Percentiles rank a stretch among this genome's conserved stretches.
These are phyloP conservation scores for Scophthalmus maximus DNA, from an alignment of 2,113 vertebrate species.

Conservation along the genomic window DNA sequence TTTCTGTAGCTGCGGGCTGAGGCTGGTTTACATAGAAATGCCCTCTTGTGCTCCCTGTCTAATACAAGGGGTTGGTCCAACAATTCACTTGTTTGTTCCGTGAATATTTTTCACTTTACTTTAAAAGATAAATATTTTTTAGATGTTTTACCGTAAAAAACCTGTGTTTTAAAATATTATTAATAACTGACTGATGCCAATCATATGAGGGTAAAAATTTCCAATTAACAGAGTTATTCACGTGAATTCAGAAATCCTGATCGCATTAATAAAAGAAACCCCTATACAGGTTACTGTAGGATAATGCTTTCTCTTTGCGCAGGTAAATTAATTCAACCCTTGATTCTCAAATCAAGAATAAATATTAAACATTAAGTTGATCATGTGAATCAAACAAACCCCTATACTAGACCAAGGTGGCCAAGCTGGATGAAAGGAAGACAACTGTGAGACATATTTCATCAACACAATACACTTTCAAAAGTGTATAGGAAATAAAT, in stretches of 20 bases:
- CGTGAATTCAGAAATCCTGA: not conserved
- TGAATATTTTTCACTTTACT: too few species aligned
- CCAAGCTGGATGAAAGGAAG: too few species aligned
- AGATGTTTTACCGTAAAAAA: too few species aligned
- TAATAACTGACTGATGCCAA: not conserved
- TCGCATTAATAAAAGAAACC: not conserved
- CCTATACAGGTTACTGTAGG: too few species aligned
- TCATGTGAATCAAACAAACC: not conserved
- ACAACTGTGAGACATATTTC: not conserved
- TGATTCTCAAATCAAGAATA: not conserved
- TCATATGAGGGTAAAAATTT: not conserved
- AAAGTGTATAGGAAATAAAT: slow-evolving; percentile 4
- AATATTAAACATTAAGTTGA: not conserved
- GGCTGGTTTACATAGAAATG: not conserved
- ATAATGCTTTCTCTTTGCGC: not conserved
- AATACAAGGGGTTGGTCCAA: not conserved
- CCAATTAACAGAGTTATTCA: not conserved
- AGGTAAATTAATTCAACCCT: not conserved
- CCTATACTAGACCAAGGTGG: not conserved
- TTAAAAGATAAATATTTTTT: too few species aligned
- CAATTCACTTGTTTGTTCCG: not conserved
- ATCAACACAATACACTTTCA: slow-evolving; percentile 21
- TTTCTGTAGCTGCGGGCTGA: not conserved
- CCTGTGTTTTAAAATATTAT: not conserved
- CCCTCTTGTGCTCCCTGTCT: not conserved